Percentiles rank a stretch among this genome's conserved stretches.
phyloP scores from a whole-genome alignment of 2,888 invertebrate species.

The Sarcophaga caerulescens region DNA sequence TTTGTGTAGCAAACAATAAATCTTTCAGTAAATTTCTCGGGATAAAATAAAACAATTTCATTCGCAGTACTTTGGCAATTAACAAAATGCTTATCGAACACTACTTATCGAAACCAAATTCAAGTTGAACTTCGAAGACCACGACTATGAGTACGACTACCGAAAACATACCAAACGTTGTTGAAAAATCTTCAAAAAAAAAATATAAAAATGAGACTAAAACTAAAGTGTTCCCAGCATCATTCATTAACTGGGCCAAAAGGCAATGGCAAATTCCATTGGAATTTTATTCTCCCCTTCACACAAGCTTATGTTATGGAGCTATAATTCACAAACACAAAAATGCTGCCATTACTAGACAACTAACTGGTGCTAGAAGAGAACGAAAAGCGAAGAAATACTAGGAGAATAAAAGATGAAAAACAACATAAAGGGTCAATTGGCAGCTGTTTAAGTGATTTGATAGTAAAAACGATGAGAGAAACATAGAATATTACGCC shows the following conservation, averaged over 20 bases:
- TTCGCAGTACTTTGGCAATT: constrained; percentile 59
- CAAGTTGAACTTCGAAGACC: neutral
- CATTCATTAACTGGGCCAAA: neutral
- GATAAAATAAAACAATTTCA: constrained; percentile 53
- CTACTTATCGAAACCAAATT: constrained; percentile 47
- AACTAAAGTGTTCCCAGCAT: neutral
- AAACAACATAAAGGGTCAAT: constrained; percentile 56
- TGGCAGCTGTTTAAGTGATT: constrained; percentile 62
- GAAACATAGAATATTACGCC: constrained; percentile 14
- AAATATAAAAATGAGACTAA: neutral
- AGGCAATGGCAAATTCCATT: neutral
- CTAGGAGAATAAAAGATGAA: constrained; percentile 22
- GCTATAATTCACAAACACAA: neutral
- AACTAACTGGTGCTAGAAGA: neutral
- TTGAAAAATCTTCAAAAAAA: constrained; percentile 6
- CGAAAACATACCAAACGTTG: constrained; percentile 21
- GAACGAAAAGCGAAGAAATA: constrained; percentile 13
- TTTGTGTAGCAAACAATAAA: constrained; percentile 54
- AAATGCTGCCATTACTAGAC: neutral
- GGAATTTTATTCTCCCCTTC: neutral
- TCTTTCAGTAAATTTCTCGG: constrained; percentile 41
- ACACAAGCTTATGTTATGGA: neutral
- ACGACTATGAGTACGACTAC: constrained; percentile 20
- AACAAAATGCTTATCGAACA: constrained; percentile 61
- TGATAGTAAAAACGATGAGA: constrained; percentile 46